Evolutionary conservation across 2,113 vertebrate species (phyloP).

Genomic region (Pogonocichla stellata): DNA sequence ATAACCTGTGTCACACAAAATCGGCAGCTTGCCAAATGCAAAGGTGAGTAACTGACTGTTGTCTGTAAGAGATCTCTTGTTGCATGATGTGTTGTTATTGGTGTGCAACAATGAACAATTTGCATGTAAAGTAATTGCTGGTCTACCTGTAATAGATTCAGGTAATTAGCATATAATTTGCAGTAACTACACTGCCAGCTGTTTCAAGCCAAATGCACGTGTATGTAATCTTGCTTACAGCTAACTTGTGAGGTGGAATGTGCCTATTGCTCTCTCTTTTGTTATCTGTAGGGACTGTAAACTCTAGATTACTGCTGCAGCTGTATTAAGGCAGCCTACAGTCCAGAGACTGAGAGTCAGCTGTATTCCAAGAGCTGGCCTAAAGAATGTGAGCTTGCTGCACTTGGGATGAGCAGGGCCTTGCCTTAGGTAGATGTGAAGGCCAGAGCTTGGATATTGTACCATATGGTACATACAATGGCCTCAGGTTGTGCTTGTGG

Average conservation of each 20-base stretch:
- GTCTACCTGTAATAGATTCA: background rate
- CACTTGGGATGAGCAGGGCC: background rate
- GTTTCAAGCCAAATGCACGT: background rate
- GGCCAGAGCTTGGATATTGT: background rate
- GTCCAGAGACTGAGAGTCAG: background rate
- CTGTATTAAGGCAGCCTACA: background rate
- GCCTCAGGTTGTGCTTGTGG: background rate
- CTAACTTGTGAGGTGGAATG: background rate
- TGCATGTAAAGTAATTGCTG: background rate
- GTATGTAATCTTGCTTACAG: background rate
- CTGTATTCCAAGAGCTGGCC: background rate
- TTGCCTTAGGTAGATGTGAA: background rate
- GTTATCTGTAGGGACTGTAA: background rate
- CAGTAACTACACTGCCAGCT: background rate
- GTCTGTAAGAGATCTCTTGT: background rate
- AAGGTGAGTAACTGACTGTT: constrained; percentile 66
- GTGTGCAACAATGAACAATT: background rate
- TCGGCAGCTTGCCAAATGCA: constrained; percentile 86
- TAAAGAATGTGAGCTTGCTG: background rate
- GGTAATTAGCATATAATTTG: background rate
- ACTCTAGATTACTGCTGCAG: background rate
- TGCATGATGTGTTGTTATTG: background rate
- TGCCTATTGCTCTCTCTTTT: background rate
- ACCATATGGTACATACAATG: no score
- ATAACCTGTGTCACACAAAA: constrained; percentile 61